These are phyloP conservation scores for Formica exsecta DNA, from an alignment of 1,140 invertebrate genomes.

Conservation along the genomic window DNA sequence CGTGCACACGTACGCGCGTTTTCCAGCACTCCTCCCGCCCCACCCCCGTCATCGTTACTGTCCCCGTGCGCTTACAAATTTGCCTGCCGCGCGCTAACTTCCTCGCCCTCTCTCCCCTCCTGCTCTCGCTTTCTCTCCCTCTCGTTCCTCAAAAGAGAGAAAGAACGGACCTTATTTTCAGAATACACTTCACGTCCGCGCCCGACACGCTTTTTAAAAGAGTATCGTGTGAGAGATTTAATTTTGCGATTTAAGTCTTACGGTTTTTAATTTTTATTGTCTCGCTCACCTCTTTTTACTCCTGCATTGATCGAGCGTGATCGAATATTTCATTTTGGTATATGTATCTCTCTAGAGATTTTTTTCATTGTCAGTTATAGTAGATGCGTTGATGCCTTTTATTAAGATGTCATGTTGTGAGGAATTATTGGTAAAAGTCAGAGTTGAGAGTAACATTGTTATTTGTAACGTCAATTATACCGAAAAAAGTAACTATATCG, in stretches of 20 bases:
- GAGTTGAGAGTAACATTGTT: too few species aligned
- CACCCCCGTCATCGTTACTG: too few species aligned
- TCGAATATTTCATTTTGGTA: constrained; percentile 9
- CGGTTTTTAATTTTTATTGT: constrained; percentile 22
- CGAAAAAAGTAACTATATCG: too few species aligned
- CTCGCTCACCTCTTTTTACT: not conserved
- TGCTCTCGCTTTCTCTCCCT: too few species aligned
- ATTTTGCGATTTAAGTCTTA: constrained; percentile 44
- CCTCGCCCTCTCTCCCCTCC: not conserved
- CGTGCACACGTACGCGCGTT: constrained; percentile 54
- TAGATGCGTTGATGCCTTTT: not conserved
- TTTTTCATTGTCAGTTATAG: not conserved
- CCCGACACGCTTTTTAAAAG: not conserved
- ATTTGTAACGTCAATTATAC: too few species aligned
- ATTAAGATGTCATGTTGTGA: not conserved
- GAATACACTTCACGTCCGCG: constrained; percentile 63
- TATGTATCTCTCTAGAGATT: not conserved
- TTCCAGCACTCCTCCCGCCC: constrained; percentile 16
- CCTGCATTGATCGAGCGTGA: not conserved
- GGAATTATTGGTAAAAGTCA: not conserved
- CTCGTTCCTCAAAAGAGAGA: not conserved
- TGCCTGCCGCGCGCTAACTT: constrained; percentile 55
- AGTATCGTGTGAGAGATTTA: constrained; percentile 39
- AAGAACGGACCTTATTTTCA: constrained; percentile 59
- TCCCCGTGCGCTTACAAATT: constrained; percentile 62